These are phyloP conservation scores for Pomatostomus ruficeps DNA, from an alignment of 2,113 vertebrate genomes.

Conservation along the genomic window DNA sequence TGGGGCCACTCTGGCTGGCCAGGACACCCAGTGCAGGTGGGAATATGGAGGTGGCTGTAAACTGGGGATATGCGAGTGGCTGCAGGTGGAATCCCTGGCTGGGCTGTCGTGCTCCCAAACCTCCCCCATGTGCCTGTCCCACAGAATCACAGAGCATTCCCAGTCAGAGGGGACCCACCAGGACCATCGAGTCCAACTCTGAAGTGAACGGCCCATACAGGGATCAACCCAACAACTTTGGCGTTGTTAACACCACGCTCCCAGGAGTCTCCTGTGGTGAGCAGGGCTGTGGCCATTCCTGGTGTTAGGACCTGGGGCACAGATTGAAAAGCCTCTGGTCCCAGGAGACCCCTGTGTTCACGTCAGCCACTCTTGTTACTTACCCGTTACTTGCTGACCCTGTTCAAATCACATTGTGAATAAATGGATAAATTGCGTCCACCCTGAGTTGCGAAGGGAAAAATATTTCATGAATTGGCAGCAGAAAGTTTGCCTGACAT, in stretches of 20 bases:
- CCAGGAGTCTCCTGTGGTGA: no score
- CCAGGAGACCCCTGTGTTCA: neutral
- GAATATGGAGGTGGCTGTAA: no score
- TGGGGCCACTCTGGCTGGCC: neutral
- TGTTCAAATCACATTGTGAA: neutral
- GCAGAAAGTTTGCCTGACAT: neutral
- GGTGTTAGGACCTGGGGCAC: neutral
- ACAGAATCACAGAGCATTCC: neutral
- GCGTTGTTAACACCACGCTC: neutral
- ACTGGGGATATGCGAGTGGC: no score
- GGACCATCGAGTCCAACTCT: accelerated
- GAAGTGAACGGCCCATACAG: neutral
- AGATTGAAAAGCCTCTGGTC: neutral
- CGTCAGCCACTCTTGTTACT: accelerated
- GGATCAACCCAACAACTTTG: neutral
- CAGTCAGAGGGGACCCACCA: neutral
- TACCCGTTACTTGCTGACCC: neutral
- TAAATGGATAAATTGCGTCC: neutral
- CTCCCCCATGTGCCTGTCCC: neutral
- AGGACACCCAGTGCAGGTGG: neutral
- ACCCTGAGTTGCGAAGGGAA: accelerated
- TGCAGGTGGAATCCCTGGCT: neutral
- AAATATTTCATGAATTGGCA: neutral
- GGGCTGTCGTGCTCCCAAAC: neutral
- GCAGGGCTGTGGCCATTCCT: neutral